phyloP scores from a whole-genome alignment of 2,888 invertebrate genomes.

The Brenthis daphne region DNA sequence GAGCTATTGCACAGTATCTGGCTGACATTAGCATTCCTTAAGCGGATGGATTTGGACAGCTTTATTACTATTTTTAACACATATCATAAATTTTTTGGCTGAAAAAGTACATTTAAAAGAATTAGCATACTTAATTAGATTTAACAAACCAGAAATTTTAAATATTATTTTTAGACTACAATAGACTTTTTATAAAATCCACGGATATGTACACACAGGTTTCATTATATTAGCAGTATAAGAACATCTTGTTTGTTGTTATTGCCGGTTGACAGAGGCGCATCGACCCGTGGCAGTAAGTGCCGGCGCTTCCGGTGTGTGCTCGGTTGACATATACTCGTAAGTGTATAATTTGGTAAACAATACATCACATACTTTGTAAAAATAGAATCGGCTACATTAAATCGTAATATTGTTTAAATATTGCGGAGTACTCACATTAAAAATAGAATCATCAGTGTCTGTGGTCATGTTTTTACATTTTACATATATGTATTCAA shows the following conservation, averaged over 20 bases:
- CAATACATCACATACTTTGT: constrained; percentile 18
- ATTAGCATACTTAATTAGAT: too few species aligned
- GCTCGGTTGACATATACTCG: constrained; percentile 16
- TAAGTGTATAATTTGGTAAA: constrained; percentile 20
- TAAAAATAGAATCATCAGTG: too few species aligned
- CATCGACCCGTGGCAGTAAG: constrained; percentile 60
- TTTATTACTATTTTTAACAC: not conserved
- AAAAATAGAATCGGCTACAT: not conserved
- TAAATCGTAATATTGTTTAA: not conserved
- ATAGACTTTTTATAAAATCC: constrained; percentile 14
- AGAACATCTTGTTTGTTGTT: constrained; percentile 46
- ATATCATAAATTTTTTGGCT: not conserved
- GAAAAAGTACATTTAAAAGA: too few species aligned
- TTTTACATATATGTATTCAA: too few species aligned
- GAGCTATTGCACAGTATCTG: too few species aligned
- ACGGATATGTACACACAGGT: constrained; percentile 6
- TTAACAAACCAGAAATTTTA: too few species aligned
- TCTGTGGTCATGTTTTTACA: too few species aligned
- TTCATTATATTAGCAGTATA: constrained; percentile 23
- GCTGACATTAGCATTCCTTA: too few species aligned
- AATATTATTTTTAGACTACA: not conserved
- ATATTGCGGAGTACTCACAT: not conserved
- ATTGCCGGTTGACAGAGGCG: constrained; percentile 65
- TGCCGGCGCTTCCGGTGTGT: constrained; percentile 33
- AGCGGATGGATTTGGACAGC: too few species aligned